A percentile compares a stretch with the other conserved stretches of the same genome.
Conservation (phyloP, 2,113 vertebrate genomes). For the Equus quagga region DNA sequence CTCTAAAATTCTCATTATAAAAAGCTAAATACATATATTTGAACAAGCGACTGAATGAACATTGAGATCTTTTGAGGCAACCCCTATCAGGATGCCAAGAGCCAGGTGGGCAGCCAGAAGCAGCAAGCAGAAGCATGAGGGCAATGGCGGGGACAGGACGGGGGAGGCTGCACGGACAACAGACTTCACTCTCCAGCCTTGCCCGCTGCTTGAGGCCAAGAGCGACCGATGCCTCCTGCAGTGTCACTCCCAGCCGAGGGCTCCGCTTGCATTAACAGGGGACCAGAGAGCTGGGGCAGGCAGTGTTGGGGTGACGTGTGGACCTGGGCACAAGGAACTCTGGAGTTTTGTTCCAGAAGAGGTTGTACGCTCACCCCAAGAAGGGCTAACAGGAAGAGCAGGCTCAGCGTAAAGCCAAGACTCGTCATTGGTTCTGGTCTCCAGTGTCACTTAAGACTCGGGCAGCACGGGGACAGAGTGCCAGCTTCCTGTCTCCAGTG, state of each 20-base stretch:
- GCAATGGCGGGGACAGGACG: rapidly evolving
- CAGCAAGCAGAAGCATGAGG: rapidly evolving
- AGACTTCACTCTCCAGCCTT: not conserved
- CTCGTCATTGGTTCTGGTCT: not conserved
- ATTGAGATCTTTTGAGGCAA: not conserved
- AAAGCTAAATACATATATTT: not conserved
- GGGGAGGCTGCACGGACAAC: rapidly evolving
- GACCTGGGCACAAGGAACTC: rapidly evolving
- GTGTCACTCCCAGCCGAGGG: rapidly evolving
- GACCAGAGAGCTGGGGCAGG: not conserved
- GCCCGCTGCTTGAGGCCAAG: too few species aligned
- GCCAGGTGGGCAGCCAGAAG: not conserved
- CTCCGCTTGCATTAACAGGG: rapidly evolving
- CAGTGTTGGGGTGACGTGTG: rapidly evolving
- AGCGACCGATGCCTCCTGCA: rapidly evolving
- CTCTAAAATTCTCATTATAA: not conserved
- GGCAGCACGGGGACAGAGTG: rapidly evolving
- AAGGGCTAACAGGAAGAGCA: not conserved
- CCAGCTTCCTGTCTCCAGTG: not conserved
- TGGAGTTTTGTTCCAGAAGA: not conserved
- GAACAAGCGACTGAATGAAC: not conserved
- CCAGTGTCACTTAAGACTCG: too few species aligned
- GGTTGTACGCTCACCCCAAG: rapidly evolving
- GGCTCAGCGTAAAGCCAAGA: not conserved
- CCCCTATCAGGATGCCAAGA: not conserved